Evolutionary conservation across 2,888 invertebrate species (phyloP).

Genomic region (Catocala nupta): DNA sequence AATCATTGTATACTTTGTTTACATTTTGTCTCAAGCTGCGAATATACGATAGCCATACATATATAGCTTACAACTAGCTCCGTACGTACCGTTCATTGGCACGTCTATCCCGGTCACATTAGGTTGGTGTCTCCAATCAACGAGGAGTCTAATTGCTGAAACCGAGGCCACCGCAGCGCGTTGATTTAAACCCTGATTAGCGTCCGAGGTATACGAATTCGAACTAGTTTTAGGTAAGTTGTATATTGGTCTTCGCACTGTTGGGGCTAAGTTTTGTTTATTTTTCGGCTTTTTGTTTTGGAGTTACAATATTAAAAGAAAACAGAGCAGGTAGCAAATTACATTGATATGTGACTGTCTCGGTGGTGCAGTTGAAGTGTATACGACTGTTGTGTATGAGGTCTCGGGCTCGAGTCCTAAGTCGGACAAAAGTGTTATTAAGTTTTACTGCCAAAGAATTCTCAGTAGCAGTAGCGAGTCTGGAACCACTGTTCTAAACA

Average conservation of each 20-base stretch:
- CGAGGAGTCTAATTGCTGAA: slow-evolving; percentile 43
- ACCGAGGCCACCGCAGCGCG: slow-evolving; percentile 39
- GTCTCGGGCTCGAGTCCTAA: too few species aligned
- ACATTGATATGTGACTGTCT: too few species aligned
- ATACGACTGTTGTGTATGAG: too few species aligned
- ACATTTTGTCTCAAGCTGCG: too few species aligned
- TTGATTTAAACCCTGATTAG: slow-evolving; percentile 46
- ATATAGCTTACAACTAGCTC: not conserved
- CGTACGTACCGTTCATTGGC: not conserved
- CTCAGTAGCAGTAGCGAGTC: too few species aligned
- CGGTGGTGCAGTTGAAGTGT: too few species aligned
- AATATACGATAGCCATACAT: not conserved
- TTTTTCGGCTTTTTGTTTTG: not conserved
- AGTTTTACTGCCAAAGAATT: too few species aligned
- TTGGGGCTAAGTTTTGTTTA: not conserved
- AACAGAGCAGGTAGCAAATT: too few species aligned
- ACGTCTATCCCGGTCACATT: slow-evolving; percentile 25
- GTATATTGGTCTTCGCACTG: not conserved
- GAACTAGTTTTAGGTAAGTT: slow-evolving; percentile 3
- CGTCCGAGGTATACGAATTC: slow-evolving; percentile 25
- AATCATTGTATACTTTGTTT: too few species aligned
- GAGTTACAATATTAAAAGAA: too few species aligned
- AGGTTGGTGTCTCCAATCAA: slow-evolving; percentile 47
- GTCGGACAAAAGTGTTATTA: too few species aligned
- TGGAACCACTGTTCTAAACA: too few species aligned